These are phyloP conservation scores for Noctua comes DNA, from an alignment of 2,888 invertebrate species.

Conservation along the genomic window DNA sequence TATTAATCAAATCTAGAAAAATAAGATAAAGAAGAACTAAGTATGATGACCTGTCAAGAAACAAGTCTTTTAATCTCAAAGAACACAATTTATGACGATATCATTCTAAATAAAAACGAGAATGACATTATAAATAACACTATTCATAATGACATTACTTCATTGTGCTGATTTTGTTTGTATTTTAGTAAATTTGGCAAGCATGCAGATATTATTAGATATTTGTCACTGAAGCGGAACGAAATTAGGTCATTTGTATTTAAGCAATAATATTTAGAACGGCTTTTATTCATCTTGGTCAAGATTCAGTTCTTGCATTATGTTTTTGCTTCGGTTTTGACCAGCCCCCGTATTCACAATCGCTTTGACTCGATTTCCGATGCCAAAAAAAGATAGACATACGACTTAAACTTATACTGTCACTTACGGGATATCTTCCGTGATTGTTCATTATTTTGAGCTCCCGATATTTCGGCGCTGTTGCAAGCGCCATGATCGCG, in stretches of 20 bases:
- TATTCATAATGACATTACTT: slow-evolving; percentile 38
- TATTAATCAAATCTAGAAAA: slow-evolving; percentile 32
- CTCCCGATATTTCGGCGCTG: no score
- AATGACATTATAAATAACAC: slow-evolving; percentile 41
- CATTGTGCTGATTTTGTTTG: slow-evolving; percentile 41
- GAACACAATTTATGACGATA: slow-evolving; percentile 43
- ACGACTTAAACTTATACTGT: no score
- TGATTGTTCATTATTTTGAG: no score
- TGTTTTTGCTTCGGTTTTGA: neutral
- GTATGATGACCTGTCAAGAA: slow-evolving; percentile 50
- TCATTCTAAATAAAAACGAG: slow-evolving; percentile 31
- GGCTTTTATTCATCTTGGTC: slow-evolving; percentile 35
- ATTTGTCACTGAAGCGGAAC: slow-evolving; percentile 52
- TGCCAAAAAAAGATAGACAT: no score
- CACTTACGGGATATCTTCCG: no score
- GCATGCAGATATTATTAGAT: slow-evolving; percentile 34
- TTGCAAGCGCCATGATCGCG: no score
- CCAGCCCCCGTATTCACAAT: neutral
- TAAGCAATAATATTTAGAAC: slow-evolving; percentile 39
- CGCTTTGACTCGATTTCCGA: no score
- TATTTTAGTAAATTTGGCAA: slow-evolving; percentile 13
- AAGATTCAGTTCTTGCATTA: slow-evolving; percentile 15
- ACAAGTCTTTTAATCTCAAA: slow-evolving; percentile 51
- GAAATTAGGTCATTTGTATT: slow-evolving; percentile 46
- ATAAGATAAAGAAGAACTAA: slow-evolving; percentile 28